Evolutionary conservation across 1,140 invertebrate species (phyloP), one percentile per base, ranked within the genome.

Genomic region (Cryptotermes secundus): DNA sequence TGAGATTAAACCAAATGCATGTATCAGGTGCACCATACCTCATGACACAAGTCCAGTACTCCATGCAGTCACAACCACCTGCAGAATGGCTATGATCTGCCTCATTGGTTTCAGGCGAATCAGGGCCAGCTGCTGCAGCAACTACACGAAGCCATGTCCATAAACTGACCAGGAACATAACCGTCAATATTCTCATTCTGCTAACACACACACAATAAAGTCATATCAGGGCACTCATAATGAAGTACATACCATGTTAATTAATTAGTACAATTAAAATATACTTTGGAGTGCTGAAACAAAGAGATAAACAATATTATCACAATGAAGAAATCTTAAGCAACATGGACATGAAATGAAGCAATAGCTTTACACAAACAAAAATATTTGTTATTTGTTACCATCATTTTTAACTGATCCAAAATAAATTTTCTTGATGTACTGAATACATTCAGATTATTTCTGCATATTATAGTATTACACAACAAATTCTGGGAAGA

Each of bases 1-100:
- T 49, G 12, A 19, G 45, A 49, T 19, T 3, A 49, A 49, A 49
- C 12, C 16, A 16, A 12, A 45, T 45, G 38, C 38, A 38, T 10
- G 53, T 59, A n/a, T n/a, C 53, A 59, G 3, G 16, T 59, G n/a
- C n/a, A n/a, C n/a, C 4, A 3, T 59, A 26, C 88, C 87, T 89
- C 24, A 87, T 87, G 7, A 90, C 87, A 85, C 90, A 91, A 22
- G 88, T 87, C 90, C 90, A 91, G 83, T 91, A 91, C 83, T 90
- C 89, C 89, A 90, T 90, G 81, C 90, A 91, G 80, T 90, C 87
- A 84, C 90, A 91, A 6, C 88, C 87, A 7, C 42, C 22, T 34
- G 81, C 24, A 24, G 81, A 45, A 31, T 82, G 81, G 4, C 35
- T 26, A 42, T 82, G 81, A 38, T 45, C 81, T n/a, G 81, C 81